Base-by-base conservation (phyloP, 2,797 vertebrate genomes). In the Ctenochaetus hawaiiensis region DNA sequence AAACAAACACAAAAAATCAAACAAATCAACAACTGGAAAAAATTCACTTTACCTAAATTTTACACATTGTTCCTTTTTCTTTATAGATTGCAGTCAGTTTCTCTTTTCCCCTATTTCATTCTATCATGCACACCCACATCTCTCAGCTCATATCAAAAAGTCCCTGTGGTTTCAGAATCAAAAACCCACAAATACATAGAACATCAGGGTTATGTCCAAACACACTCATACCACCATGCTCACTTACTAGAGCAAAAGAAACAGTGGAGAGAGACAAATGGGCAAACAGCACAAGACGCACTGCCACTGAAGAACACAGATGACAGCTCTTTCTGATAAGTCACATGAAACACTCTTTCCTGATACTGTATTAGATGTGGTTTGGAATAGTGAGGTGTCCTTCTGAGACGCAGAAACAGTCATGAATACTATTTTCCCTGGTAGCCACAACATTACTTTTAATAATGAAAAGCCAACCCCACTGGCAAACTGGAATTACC, bases 81-180 rank as follows among this genome's bases (percentile, higher is more conserved):
- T 64, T 8, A 62, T n/a, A 67, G 18, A 30, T 26, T 20, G 54
- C 1, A 16, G n/a, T 26, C 17, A 45, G 58, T 62, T 67, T 34
- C 48, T 60, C 3, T 52, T n/a, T 44, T 13, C 5, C 26, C 1
- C 5, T 23, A 6, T 58, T 56, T 58, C 13, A 56, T 63, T 58
- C 1, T 41, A n/a, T 10, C 16, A 58, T 0, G 6, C 20, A 16
- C 4, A 0, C 41, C 12, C 30, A 26, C 14, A 52, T 71, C 7
- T 37, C 13, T 52, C 1, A 0, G 53, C n/a, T 10, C 10, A 58
- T 56, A 49, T 0, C 57, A 41, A 77, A 56, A 83, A 43, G 16
- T 16, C 77, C 73, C 65, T 2, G 20, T 47, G 13, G 26, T 78
- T 73, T 59, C 23, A 37, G 57, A 59, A 67, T 58, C 67, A 63